These are phyloP conservation scores for Aporrectodea caliginosa DNA, from an alignment of 1,140 invertebrate species.

Conservation along the genomic window DNA sequence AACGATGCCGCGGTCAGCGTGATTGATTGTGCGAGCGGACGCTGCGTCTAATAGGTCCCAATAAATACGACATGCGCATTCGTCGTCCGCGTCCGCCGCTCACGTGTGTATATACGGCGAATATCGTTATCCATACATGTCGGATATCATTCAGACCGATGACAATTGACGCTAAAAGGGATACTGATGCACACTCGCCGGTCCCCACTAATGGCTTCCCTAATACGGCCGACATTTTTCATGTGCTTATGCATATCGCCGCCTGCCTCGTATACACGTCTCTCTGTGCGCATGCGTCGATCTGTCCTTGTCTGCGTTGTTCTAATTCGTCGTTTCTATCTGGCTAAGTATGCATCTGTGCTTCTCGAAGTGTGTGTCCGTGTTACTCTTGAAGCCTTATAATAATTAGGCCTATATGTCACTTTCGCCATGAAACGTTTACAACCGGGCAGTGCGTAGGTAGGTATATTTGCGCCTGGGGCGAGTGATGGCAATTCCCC, in stretches of 20 bases:
- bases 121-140: not conserved
- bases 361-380: no score
- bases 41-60: not conserved
- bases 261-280: not conserved
- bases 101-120: not conserved
- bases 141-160: not conserved
- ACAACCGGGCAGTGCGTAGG: no score
- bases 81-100: no score
- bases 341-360: no score
- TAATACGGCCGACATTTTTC: not conserved
- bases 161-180: slow-evolving; percentile 2
- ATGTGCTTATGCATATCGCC: not conserved
- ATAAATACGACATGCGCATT: not conserved
- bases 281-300: not conserved
- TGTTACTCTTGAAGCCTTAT: no score
- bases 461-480: no score
- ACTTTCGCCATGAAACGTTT: no score
- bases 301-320: not conserved
- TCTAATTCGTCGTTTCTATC: not conserved
- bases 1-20: not conserved
- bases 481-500: no score
- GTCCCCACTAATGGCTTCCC: not conserved
- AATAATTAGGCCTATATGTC: no score
- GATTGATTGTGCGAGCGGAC: not conserved
- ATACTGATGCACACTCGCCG: not conserved